A percentile compares a stretch with the other conserved stretches of the same genome.
Evolutionary conservation across 2,888 invertebrate genomes (phyloP).

Genomic region (Hirtodrosophila alboralis): DNA sequence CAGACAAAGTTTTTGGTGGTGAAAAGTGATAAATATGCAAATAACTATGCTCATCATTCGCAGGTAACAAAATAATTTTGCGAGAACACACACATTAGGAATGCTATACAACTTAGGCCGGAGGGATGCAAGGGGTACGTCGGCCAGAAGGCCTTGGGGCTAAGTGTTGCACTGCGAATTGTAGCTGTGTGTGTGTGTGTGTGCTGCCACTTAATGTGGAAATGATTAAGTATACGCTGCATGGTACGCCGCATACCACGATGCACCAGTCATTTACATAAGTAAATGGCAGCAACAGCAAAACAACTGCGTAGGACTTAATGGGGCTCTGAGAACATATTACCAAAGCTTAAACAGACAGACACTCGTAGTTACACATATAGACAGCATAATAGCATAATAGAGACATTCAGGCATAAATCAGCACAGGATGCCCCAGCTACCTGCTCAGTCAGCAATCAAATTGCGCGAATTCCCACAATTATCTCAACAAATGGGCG

Average conservation of each 20-base stretch:
- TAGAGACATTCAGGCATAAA: slow-evolving; percentile 57
- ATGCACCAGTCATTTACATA: slow-evolving; percentile 66
- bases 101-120: not conserved
- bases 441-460: slow-evolving; percentile 60
- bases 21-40: slow-evolving; percentile 16
- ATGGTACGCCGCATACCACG: slow-evolving; percentile 40
- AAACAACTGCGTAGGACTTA: slow-evolving; percentile 39
- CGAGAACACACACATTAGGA: not conserved
- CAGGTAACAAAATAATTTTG: slow-evolving; percentile 16
- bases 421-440: too few relatives aligned
- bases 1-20: slow-evolving; percentile 8
- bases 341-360: slow-evolving; percentile 25
- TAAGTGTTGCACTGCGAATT: slow-evolving; percentile 43
- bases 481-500: slow-evolving; percentile 38
- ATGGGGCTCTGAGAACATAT: slow-evolving; percentile 37
- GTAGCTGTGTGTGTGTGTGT: slow-evolving; percentile 18
- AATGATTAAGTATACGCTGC: slow-evolving; percentile 69
- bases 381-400: slow-evolving; percentile 42
- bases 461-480: slow-evolving; percentile 51
- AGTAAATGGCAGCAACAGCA: slow-evolving; percentile 51
- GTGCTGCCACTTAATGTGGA: slow-evolving; percentile 62
- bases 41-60: slow-evolving; percentile 7
- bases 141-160: slow-evolving; percentile 31
- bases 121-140: not conserved
- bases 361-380: slow-evolving; percentile 3